Percentiles rank a stretch among this genome's conserved stretches.
Conservation (phyloP, 2,797 vertebrate genomes). For the Enteromius thamalakanensis region DNA sequence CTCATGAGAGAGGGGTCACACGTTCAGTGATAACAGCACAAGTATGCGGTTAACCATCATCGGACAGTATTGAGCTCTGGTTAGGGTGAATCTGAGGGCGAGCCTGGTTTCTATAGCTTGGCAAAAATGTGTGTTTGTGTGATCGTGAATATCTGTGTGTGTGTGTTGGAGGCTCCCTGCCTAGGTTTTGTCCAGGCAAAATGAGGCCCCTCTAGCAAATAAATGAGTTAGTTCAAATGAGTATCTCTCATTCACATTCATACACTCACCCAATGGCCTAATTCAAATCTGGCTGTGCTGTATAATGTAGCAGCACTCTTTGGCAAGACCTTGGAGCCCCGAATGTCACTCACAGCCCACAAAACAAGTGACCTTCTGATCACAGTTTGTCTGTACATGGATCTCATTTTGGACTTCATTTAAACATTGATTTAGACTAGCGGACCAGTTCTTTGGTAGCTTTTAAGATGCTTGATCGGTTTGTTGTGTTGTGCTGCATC, state of each 20-base stretch:
- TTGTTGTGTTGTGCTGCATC: constrained; percentile 30
- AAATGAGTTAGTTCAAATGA: constrained; percentile 82
- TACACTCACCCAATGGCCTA: constrained; percentile 67
- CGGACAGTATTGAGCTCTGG: constrained; percentile 67
- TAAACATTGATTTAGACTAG: constrained; percentile 4
- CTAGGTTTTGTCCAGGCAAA: constrained; percentile 74
- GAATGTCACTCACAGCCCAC: constrained; percentile 48
- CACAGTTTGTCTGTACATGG: not conserved
- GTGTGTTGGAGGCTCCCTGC: constrained; percentile 68
- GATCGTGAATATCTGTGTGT: constrained; percentile 27
- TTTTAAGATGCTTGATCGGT: constrained; percentile 19
- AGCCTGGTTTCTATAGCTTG: constrained; percentile 63
- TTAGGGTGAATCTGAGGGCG: constrained; percentile 79
- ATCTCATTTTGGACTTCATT: not conserved
- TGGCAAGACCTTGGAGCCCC: constrained; percentile 57
- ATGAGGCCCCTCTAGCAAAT: constrained; percentile 72
- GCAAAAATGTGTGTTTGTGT: constrained; percentile 47
- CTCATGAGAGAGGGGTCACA: constrained; percentile 77
- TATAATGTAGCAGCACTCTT: constrained; percentile 67
- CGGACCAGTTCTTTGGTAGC: not conserved
- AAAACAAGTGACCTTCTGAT: constrained; percentile 31
- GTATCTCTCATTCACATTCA: constrained; percentile 79
- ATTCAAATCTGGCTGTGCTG: constrained; percentile 73
- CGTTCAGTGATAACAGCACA: constrained; percentile 72
- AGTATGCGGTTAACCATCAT: constrained; percentile 70